A percentile compares a stretch with the other conserved stretches of the same genome.
These are phyloP conservation scores for Tragopan temminckii DNA, from an alignment of 2,797 vertebrate genomes.

Conservation along the genomic window DNA sequence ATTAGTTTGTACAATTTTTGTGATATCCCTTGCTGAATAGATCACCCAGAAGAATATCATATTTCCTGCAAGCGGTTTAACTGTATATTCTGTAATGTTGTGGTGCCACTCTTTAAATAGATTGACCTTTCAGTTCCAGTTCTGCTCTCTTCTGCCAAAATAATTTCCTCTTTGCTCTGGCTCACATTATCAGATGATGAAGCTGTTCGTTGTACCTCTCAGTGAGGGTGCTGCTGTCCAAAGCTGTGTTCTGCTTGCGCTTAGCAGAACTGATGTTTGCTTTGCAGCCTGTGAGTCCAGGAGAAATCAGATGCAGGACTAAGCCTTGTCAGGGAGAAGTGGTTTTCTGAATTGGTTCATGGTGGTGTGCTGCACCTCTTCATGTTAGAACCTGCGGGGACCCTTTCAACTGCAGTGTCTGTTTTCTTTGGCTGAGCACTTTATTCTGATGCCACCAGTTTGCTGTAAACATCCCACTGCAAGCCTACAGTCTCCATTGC, in stretches of 20 bases:
- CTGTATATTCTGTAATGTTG: not conserved
- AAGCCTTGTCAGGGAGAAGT: not conserved
- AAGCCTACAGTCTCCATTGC: not conserved
- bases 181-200: constrained; percentile 1
- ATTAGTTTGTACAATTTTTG: not conserved
- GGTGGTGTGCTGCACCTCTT: not conserved
- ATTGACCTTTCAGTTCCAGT: constrained; percentile 29
- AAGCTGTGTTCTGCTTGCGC: not conserved
- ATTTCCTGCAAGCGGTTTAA: constrained; percentile 19
- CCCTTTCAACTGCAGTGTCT: fast-evolving
- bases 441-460: not conserved
- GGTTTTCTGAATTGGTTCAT: fast-evolving
- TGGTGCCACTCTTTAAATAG: constrained; percentile 29
- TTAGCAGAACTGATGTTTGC: not conserved
- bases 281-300: not conserved
- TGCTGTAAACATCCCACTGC: not conserved
- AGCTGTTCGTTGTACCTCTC: constrained; percentile 20
- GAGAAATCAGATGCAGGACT: not conserved
- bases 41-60: not conserved
- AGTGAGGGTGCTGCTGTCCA: not conserved
- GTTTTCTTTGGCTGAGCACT: fast-evolving
- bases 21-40: not conserved
- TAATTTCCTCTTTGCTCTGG: constrained; percentile 37
- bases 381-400: not conserved
- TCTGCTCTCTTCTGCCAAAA: constrained; percentile 35